Percentiles rank a stretch among this genome's conserved stretches.
Conservation (phyloP, 2,888 invertebrate species). For the Eupeodes latifasciatus region DNA sequence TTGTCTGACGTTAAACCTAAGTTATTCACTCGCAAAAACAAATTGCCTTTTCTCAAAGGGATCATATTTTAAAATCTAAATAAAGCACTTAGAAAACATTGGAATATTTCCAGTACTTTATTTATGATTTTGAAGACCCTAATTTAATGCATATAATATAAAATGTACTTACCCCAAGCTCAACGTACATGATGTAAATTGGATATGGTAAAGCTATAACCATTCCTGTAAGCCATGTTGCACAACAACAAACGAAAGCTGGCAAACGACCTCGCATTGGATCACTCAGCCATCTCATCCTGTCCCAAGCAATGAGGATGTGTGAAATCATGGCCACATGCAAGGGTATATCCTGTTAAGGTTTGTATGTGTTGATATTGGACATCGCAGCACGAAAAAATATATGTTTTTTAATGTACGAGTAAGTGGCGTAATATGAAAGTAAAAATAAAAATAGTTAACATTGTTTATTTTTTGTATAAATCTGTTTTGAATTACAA, state of each 20-base stretch:
- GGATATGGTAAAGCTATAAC: constrained; percentile 90
- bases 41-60: too few species aligned
- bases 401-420: not conserved
- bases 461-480: constrained; percentile 5
- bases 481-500: too few species aligned
- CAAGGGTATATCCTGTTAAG: constrained; percentile 88
- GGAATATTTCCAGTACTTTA: too few species aligned
- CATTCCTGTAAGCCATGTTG: constrained; percentile 89
- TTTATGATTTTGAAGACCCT: not conserved
- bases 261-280: constrained; percentile 88
- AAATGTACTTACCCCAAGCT: constrained; percentile 86
- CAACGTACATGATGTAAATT: constrained; percentile 89
- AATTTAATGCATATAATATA: not conserved
- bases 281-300: constrained; percentile 87
- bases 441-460: constrained; percentile 26
- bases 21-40: too few species aligned
- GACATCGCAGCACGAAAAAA: not conserved
- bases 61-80: too few species aligned
- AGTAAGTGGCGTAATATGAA: constrained; percentile 21
- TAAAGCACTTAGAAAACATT: too few species aligned
- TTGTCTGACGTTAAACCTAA: too few species aligned
- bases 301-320: constrained; percentile 88
- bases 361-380: not conserved
- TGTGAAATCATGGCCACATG: constrained; percentile 90
- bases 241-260: constrained; percentile 88